A percentile compares a stretch with the other conserved stretches of the same genome.
Conservation (phyloP, 2,113 vertebrate genomes). For the Holacanthus passer region DNA sequence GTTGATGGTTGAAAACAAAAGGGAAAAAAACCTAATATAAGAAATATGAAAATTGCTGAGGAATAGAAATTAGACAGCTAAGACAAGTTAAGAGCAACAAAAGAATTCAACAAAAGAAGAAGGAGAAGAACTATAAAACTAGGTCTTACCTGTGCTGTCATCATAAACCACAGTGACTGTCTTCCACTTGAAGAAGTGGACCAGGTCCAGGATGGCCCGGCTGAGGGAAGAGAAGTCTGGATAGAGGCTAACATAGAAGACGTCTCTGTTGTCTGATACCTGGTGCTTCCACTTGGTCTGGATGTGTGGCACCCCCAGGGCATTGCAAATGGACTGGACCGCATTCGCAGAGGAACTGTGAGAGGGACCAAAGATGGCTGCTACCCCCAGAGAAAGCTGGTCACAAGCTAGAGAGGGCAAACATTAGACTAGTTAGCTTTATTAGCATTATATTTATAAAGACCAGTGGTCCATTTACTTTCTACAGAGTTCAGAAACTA, state of each 20-base stretch:
- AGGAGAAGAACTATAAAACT: neutral
- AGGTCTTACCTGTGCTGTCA: conserved; percentile 96
- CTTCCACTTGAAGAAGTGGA: conserved; percentile 99
- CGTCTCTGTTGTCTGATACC: conserved; percentile 97
- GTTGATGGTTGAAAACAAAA: neutral
- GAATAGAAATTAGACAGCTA: too few relatives aligned
- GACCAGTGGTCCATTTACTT: neutral
- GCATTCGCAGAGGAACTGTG: conserved; percentile 99
- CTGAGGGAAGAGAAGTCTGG: conserved; percentile 99
- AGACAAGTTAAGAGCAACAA: too few relatives aligned
- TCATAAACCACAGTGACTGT: conserved; percentile 98
- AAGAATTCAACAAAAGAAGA: too few relatives aligned
- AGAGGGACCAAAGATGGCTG: conserved; percentile 98
- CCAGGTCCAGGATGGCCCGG: conserved; percentile 97
- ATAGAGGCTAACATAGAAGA: conserved; percentile 98
- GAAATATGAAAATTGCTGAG: neutral
- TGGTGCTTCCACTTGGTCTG: conserved; percentile 99
- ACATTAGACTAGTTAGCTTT: neutral
- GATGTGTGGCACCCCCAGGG: conserved; percentile 97
- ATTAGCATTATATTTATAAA: neutral
- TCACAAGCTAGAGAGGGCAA: conserved; percentile 91
- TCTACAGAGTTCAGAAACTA: neutral
- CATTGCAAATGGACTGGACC: conserved; percentile 99
- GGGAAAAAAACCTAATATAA: neutral
- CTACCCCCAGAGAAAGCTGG: conserved; percentile 98